phyloP scores from a whole-genome alignment of 2,888 invertebrate genomes.

The Cheiracanthium punctorium region DNA sequence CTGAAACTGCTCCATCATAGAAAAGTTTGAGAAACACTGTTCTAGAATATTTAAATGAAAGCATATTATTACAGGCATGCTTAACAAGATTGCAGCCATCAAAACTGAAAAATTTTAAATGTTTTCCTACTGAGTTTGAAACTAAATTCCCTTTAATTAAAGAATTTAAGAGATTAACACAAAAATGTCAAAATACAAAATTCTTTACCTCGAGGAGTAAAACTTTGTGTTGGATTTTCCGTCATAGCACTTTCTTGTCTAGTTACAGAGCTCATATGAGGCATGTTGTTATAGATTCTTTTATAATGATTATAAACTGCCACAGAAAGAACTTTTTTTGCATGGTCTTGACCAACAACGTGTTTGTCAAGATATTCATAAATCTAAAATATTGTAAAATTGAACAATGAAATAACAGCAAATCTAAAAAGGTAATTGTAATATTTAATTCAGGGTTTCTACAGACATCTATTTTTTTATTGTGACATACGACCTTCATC shows the following conservation, averaged over 20 bases:
- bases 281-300: slow-evolving; percentile 93
- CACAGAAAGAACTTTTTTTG: slow-evolving; percentile 97
- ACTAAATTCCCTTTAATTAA: background rate
- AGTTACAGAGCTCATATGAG: slow-evolving; percentile 70
- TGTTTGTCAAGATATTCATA: slow-evolving; percentile 96
- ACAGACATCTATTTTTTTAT: too few relatives aligned
- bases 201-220: slow-evolving; percentile 83
- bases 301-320: slow-evolving; percentile 99
- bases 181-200: background rate
- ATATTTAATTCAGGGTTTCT: too few relatives aligned
- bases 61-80: too few relatives aligned
- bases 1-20: too few relatives aligned
- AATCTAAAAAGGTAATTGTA: too few relatives aligned
- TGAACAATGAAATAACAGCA: too few relatives aligned
- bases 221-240: slow-evolving; percentile 83
- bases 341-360: slow-evolving; percentile 97
- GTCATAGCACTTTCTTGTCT: slow-evolving; percentile 76
- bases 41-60: too few relatives aligned
- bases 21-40: too few relatives aligned
- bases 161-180: background rate
- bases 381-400: slow-evolving; percentile 83
- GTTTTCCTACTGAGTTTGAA: too few relatives aligned
- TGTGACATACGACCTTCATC: too few relatives aligned
- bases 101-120: too few relatives aligned
- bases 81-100: too few relatives aligned